Conservation (phyloP, 2,113 vertebrate species). For the Scomber scombrus region DNA sequence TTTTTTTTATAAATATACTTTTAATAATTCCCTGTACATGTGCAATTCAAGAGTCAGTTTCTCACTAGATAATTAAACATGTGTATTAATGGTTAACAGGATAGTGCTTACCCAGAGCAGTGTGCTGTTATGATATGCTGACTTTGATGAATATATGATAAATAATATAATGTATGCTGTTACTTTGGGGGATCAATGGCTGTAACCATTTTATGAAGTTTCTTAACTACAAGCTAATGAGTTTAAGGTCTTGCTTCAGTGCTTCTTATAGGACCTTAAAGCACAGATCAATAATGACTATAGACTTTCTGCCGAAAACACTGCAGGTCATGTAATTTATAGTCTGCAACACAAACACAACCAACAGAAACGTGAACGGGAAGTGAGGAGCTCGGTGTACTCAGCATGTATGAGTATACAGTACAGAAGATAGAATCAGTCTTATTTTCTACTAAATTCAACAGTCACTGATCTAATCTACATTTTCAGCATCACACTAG, state of each 20-base stretch:
- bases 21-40: too few relatives aligned
- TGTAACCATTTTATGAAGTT: neutral
- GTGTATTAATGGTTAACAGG: neutral
- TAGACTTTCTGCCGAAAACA: neutral
- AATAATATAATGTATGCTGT: neutral
- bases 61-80: neutral
- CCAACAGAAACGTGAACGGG: too few relatives aligned
- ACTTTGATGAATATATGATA: neutral
- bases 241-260: slow-evolving; percentile 25
- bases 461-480: too few relatives aligned
- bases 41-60: too few relatives aligned
- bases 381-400: too few relatives aligned
- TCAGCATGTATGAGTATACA: too few relatives aligned
- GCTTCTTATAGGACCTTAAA: slow-evolving; percentile 4
- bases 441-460: too few relatives aligned
- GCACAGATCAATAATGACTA: slow-evolving; percentile 47
- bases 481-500: too few relatives aligned
- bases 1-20: too few relatives aligned
- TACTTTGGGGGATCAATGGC: neutral
- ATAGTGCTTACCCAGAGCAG: too few relatives aligned
- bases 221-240: slow-evolving; percentile 36
- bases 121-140: too few relatives aligned
- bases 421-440: too few relatives aligned
- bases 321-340: slow-evolving; percentile 24
- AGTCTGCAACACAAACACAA: neutral